Conservation (phyloP, 2,113 vertebrate species). For the Agapornis roseicollis region DNA sequence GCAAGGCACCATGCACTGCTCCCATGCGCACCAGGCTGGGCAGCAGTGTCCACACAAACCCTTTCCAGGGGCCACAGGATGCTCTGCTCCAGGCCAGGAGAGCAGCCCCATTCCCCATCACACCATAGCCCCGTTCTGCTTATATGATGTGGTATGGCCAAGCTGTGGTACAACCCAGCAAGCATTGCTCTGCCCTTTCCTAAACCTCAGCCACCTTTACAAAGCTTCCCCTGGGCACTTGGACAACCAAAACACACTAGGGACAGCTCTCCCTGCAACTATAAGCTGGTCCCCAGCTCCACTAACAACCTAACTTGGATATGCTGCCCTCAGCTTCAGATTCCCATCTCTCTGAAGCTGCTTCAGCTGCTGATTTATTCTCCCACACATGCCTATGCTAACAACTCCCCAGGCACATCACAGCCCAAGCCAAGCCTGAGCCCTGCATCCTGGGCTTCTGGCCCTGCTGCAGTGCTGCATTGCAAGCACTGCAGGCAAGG, state of each 20-base stretch:
- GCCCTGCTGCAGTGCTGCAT: slow-evolving; percentile 66
- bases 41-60: fast-evolving
- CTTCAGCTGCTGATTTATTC: slow-evolving; percentile 10
- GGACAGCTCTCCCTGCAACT: neutral
- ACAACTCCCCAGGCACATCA: slow-evolving; percentile 29
- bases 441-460: slow-evolving; percentile 53
- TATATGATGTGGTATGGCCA: fast-evolving
- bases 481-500: slow-evolving; percentile 41
- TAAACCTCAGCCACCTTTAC: neutral
- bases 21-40: neutral
- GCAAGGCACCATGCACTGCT: fast-evolving
- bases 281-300: neutral
- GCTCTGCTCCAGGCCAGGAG: neutral
- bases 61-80: neutral
- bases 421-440: slow-evolving; percentile 40
- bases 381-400: neutral
- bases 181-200: neutral
- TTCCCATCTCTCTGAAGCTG: neutral
- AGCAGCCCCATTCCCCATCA: neutral
- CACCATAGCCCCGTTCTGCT: fast-evolving
- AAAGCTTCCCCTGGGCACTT: neutral
- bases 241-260: neutral
- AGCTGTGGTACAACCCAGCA: neutral
- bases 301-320: neutral
- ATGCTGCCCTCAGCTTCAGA: neutral